phyloP scores from a whole-genome alignment of 2,113 vertebrate genomes.

The Grallaria varia region DNA sequence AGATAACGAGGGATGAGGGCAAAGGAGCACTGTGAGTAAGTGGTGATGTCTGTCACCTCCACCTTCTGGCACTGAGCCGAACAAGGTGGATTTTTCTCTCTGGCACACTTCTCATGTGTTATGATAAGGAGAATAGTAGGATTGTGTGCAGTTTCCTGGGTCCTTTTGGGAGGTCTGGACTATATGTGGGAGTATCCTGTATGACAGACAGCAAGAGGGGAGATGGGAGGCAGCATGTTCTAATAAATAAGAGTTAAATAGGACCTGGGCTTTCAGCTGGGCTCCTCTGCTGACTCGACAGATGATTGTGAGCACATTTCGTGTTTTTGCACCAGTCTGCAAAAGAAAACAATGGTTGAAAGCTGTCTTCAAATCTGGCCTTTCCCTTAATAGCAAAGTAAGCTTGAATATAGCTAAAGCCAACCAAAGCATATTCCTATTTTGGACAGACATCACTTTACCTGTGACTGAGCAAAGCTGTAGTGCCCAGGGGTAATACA shows the following conservation, averaged over 20 bases:
- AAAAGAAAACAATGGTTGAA: background rate
- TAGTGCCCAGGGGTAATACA: background rate
- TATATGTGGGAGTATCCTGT: accelerated
- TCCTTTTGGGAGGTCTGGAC: background rate
- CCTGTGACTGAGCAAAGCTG: background rate
- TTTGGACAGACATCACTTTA: background rate
- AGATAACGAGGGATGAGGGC: background rate
- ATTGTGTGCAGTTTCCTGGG: background rate
- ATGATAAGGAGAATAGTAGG: background rate
- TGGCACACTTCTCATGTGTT: background rate
- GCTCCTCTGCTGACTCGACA: accelerated
- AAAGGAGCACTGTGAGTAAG: background rate
- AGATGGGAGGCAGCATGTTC: accelerated
- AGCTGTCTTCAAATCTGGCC: background rate
- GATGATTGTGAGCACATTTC: background rate
- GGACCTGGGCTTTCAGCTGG: background rate
- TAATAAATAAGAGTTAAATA: background rate
- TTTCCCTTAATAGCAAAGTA: background rate
- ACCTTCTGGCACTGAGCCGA: background rate
- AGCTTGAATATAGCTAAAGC: background rate
- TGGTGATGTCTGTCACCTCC: accelerated
- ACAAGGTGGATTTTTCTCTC: background rate
- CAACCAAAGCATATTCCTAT: background rate
- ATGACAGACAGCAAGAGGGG: background rate
- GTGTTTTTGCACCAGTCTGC: background rate